Evolutionary conservation across 64 coral and sea anemone genomes (phyloP).

Genomic region (Trachythela sp.): DNA sequence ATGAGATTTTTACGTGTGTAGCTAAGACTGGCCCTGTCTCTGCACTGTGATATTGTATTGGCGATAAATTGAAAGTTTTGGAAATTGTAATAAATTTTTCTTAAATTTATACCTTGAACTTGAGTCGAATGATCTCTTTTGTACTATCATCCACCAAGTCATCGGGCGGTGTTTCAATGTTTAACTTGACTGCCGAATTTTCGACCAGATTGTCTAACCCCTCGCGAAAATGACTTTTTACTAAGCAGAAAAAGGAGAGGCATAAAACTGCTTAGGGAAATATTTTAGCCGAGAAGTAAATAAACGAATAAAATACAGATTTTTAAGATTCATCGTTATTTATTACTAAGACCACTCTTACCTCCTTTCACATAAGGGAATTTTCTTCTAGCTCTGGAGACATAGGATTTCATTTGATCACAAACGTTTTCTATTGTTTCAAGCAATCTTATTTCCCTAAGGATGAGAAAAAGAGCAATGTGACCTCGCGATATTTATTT

Average conservation of each 20-base stretch:
- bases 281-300: neutral
- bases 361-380: slow-evolving; percentile 24
- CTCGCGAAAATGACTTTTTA: slow-evolving; percentile 24
- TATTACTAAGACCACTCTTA: no score
- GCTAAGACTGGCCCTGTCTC: no score
- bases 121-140: slow-evolving; percentile 19
- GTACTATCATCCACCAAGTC: slow-evolving; percentile 15
- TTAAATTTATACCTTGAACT: slow-evolving; percentile 23
- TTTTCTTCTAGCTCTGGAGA: neutral
- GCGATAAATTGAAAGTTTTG: no score
- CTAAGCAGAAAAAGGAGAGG: neutral
- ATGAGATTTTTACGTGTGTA: no score
- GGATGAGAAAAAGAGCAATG: neutral
- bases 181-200: neutral
- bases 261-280: neutral
- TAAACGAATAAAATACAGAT: no score
- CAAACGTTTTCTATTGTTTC: slow-evolving; percentile 15
- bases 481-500: neutral
- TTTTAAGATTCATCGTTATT: no score
- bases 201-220: neutral
- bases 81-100: no score
- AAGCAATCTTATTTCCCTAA: slow-evolving; percentile 17
- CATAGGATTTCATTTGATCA: slow-evolving; percentile 20
- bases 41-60: no score
- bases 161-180: neutral